Evolutionary conservation across 2,113 vertebrate species (phyloP), one percentile per base, ranked within the genome.

Genomic region (Tychaedon coryphoeus): DNA sequence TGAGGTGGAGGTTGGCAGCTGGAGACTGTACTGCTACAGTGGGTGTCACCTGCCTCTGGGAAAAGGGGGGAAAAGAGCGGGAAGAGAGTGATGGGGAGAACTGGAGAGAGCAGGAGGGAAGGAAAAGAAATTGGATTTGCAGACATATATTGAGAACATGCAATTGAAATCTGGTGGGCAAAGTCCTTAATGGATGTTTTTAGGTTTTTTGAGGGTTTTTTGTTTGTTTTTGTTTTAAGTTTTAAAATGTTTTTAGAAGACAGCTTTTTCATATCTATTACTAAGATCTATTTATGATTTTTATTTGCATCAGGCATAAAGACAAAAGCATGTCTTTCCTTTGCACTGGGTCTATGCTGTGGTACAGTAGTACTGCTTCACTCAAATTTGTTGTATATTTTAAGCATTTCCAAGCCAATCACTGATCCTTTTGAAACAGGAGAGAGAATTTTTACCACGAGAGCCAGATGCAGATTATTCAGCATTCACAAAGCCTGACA

Each of bases 371-470:
- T 70, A 62, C 29, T 16, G 2, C 51, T 71, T 51, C 17, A n/a
- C 12, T 81, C 70, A 18, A 3, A 58, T 28, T 22, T 71, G 33
- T 40, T 8, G 9, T 18, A 0, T 58, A 4, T 83, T 54, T 57
- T 61, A 89, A 96, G 28, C 14, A 29, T 53, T 92, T 90, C 33
- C 33, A 64, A 60, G 25, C 51, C 33, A 64, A 62, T n/a, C 51
- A 16, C 24, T 14, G 4, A 31, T 93, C 19, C 62, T 79, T 93
- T 86, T 92, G 34, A 88, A 87, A 83, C 86, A 97, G 97, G 94
- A 77, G 71, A 66, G 57, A 88, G 69, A 62, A n/a, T 95, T 97
- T 87, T 71, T 95, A 15, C 92, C 90, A 0, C 80, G 96, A 12
- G 16, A 22, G 67, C 71, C 95, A 78, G 95, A 88, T 33, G 38